These are phyloP conservation scores for Ormyrus pomaceus DNA, from an alignment of 2,888 invertebrate genomes.

Conservation along the genomic window DNA sequence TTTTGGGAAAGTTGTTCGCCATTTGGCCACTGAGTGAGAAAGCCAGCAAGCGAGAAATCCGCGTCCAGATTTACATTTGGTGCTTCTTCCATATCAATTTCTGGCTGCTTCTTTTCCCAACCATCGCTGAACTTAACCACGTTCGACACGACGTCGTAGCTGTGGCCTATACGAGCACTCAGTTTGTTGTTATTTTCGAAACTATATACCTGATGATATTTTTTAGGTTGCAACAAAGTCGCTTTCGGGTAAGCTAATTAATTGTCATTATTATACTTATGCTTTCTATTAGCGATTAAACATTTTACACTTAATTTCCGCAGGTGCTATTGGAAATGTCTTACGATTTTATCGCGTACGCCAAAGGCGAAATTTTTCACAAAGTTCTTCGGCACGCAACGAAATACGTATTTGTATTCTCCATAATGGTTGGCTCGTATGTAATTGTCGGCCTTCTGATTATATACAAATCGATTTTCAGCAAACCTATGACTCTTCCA, in stretches of 20 bases:
- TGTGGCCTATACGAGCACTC: neutral
- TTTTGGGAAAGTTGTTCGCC: neutral
- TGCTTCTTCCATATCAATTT: slow-evolving; percentile 16
- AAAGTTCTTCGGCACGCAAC: neutral
- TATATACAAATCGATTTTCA: neutral
- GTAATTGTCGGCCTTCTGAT: neutral
- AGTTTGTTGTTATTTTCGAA: slow-evolving; percentile 9
- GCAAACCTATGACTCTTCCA: neutral
- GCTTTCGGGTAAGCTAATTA: neutral
- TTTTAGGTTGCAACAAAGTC: neutral
- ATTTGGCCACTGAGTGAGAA: slow-evolving; percentile 15
- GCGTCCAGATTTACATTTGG: neutral
- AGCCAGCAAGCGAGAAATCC: neutral
- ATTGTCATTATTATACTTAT: neutral
- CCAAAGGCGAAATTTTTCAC: too few species aligned
- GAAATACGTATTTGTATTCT: neutral
- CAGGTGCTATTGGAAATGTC: too few species aligned
- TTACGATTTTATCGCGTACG: too few species aligned
- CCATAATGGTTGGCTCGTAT: neutral
- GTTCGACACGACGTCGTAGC: neutral
- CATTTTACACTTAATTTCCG: neutral
- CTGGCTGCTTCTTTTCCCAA: neutral
- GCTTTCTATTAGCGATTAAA: too few species aligned
- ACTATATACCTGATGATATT: neutral
- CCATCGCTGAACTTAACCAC: neutral